A percentile compares a stretch with the other conserved stretches of the same genome.
Evolutionary conservation across 2,113 vertebrate genomes (phyloP).

Genomic region (Chionomys nivalis): DNA sequence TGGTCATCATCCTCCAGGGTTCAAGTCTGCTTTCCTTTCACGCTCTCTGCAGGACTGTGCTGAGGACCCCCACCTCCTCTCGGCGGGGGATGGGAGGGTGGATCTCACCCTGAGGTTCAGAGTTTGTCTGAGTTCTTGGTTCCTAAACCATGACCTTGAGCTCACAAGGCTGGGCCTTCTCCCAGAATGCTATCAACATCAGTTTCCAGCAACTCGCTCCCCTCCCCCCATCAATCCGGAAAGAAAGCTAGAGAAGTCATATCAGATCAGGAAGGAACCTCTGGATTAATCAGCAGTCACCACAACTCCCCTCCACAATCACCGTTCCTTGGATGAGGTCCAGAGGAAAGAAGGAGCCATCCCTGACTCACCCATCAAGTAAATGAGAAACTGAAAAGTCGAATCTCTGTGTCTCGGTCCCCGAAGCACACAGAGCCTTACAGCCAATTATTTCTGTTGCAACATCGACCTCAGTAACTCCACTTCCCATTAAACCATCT

Average conservation of each 20-base stretch:
- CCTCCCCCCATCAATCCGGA: neutral
- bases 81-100: neutral
- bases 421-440: conserved; percentile 49
- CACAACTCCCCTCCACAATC: neutral
- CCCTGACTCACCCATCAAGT: conserved; percentile 37
- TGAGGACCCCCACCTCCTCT: neutral
- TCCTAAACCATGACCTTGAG: conserved; percentile 60
- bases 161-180: conserved; percentile 38
- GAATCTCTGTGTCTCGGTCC: conserved; percentile 39
- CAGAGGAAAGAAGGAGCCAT: conserved; percentile 8
- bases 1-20: neutral
- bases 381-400: conserved; percentile 47
- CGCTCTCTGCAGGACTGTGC: conserved; percentile 21
- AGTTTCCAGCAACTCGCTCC: conserved; percentile 8
- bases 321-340: conserved; percentile 22
- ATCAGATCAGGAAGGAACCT: conserved; percentile 49
- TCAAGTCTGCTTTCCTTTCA: conserved; percentile 33
- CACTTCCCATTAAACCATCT: conserved; percentile 32
- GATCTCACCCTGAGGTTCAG: conserved; percentile 51
- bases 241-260: conserved; percentile 8
- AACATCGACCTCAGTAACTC: conserved; percentile 31
- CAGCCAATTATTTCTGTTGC: conserved; percentile 72
- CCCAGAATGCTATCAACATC: conserved; percentile 50
- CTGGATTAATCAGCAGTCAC: neutral
- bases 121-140: conserved; percentile 53